Percentiles rank a stretch among this genome's conserved stretches.
Conservation (phyloP, 2,797 vertebrate species). For the Netta rufina region DNA sequence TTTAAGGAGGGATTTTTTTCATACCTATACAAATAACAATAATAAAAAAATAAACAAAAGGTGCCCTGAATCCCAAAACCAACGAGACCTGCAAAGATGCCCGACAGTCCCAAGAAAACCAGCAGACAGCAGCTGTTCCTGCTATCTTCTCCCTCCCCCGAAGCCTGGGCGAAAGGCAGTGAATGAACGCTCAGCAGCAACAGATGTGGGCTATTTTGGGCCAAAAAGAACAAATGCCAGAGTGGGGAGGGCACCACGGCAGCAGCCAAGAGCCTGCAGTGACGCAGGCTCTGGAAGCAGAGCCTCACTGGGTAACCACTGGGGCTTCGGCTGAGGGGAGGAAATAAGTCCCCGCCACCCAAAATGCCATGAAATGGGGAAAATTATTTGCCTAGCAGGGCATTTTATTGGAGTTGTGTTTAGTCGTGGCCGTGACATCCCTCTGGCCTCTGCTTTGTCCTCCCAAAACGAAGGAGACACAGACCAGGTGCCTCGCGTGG, state of each 20-base stretch:
- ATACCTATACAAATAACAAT: background rate
- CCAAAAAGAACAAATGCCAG: background rate
- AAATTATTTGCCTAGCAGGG: background rate
- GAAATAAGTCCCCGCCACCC: background rate
- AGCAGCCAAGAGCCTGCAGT: background rate
- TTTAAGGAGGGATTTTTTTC: background rate
- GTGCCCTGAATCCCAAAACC: background rate
- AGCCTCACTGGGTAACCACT: background rate
- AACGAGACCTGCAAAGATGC: background rate
- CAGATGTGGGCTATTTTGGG: background rate
- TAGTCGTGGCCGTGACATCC: too few species aligned
- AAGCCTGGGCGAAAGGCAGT: background rate
- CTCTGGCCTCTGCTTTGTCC: background rate
- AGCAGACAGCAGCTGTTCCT: background rate
- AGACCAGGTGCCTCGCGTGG: fast-evolving
- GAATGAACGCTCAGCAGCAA: background rate
- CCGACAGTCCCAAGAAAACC: background rate
- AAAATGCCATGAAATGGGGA: background rate
- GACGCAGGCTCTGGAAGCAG: background rate
- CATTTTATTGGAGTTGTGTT: background rate
- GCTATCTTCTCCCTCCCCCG: background rate
- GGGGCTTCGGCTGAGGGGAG: too few species aligned
- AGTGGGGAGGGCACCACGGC: fast-evolving
- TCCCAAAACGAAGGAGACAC: background rate
- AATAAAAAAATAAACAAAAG: background rate